Conservation (phyloP, 2,113 vertebrate genomes). For the Salvator merianae region DNA sequence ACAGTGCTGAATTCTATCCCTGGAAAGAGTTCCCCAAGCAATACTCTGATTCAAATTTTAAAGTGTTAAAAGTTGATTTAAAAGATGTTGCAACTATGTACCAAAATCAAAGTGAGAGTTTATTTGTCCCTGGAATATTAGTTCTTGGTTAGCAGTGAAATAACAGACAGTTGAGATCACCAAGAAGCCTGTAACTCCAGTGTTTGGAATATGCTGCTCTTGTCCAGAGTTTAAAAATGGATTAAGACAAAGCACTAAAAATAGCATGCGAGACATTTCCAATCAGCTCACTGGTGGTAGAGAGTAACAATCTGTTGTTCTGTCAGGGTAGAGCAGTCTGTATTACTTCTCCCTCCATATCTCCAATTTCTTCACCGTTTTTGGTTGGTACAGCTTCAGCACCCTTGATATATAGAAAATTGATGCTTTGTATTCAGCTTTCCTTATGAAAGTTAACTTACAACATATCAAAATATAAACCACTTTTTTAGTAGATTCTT, state of each 20-base stretch:
- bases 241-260: conserved; percentile 50
- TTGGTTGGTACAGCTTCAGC: neutral
- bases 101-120: neutral
- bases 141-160: neutral
- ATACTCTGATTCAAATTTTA: neutral
- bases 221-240: conserved; percentile 20
- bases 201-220: conserved; percentile 25
- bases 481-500: neutral
- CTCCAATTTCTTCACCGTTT: neutral
- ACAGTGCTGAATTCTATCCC: neutral
- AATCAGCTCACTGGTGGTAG: conserved; percentile 39
- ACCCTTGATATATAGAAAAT: neutral
- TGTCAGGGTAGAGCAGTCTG: neutral
- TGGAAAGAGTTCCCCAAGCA: neutral
- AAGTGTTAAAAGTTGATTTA: neutral
- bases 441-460: neutral
- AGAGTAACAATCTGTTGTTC: neutral
- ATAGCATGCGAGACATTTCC: conserved; percentile 55
- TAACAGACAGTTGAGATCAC: neutral
- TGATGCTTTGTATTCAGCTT: neutral
- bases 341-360: neutral
- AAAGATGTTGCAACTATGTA: neutral
- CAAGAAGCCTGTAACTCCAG: neutral
- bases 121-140: neutral
- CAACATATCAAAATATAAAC: no score